These are phyloP conservation scores for Phymatocera aterrima DNA, from an alignment of 2,888 invertebrate species.

Conservation along the genomic window DNA sequence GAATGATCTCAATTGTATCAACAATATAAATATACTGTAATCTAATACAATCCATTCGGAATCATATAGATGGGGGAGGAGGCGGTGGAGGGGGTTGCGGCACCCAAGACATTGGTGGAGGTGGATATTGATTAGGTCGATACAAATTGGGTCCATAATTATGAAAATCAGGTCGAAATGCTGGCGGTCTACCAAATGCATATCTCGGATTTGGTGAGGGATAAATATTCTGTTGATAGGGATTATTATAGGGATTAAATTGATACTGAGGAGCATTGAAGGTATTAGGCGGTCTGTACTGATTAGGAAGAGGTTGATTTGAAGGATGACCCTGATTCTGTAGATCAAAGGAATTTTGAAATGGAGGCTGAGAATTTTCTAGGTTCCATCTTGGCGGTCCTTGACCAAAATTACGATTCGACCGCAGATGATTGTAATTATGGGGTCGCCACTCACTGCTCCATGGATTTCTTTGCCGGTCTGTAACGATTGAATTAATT, in stretches of 20 bases:
- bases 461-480: constrained; percentile 61
- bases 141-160: constrained; percentile 42
- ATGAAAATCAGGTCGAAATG: constrained; percentile 28
- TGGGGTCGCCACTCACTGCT: constrained; percentile 55
- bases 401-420: constrained; percentile 13
- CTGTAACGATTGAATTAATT: constrained; percentile 32
- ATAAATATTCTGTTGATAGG: constrained; percentile 28
- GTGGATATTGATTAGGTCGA: constrained; percentile 55
- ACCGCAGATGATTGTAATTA: constrained; percentile 46
- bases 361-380: constrained; percentile 31
- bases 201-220: constrained; percentile 22
- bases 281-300: constrained; percentile 3
- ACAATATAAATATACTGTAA: constrained; percentile 4
- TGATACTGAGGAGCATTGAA: constrained; percentile 23
- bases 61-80: constrained; percentile 21
- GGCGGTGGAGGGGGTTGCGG: constrained; percentile 36
- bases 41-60: neutral
- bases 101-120: constrained; percentile 53
- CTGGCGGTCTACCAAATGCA: constrained; percentile 19
- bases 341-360: constrained; percentile 45
- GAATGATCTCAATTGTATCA: neutral
- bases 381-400: constrained; percentile 9
- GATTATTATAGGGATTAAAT: constrained; percentile 34
- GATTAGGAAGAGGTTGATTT: constrained; percentile 46
- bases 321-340: constrained; percentile 43